Conservation (phyloP, 2,113 vertebrate species). For the Caranx ignobilis region DNA sequence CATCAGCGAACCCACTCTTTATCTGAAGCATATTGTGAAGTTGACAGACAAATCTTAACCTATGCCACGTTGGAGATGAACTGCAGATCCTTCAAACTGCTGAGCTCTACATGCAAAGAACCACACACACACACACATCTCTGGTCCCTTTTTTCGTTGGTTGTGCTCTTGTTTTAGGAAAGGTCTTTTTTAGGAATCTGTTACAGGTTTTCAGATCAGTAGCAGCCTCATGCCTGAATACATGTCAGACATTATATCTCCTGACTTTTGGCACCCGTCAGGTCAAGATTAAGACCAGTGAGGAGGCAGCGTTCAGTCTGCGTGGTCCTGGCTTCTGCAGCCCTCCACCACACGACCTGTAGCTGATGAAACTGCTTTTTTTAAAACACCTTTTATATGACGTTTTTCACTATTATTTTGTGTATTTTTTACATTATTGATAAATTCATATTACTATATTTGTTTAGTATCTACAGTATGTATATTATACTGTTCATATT, state of each 20-base stretch:
- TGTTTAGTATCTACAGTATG: not conserved
- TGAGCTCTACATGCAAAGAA: not conserved
- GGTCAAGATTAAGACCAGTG: not conserved
- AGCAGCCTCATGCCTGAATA: not conserved
- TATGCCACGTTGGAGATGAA: not conserved
- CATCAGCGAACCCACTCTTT: slow-evolving; percentile 2
- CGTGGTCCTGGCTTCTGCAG: not conserved
- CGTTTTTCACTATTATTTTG: not conserved
- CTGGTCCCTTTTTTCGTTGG: not conserved
- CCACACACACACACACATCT: not conserved
- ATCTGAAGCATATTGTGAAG: not conserved
- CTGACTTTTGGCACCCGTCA: not conserved
- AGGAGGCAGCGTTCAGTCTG: not conserved
- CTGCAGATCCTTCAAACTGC: not conserved
- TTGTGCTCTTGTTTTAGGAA: not conserved
- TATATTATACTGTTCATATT: not conserved
- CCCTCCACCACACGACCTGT: not conserved
- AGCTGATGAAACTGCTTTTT: not conserved
- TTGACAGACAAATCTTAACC: not conserved
- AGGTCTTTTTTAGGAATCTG: not conserved
- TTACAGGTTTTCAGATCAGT: slow-evolving; percentile 1
- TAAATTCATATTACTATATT: no score
- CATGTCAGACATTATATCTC: not conserved
- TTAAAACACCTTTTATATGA: not conserved
- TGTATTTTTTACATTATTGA: not conserved